Percentiles rank a stretch among this genome's conserved stretches.
Evolutionary conservation across 30 jellyfish, hydroid and myxozoan genomes (phyloP).

Genomic region (Aurelia sp.): DNA sequence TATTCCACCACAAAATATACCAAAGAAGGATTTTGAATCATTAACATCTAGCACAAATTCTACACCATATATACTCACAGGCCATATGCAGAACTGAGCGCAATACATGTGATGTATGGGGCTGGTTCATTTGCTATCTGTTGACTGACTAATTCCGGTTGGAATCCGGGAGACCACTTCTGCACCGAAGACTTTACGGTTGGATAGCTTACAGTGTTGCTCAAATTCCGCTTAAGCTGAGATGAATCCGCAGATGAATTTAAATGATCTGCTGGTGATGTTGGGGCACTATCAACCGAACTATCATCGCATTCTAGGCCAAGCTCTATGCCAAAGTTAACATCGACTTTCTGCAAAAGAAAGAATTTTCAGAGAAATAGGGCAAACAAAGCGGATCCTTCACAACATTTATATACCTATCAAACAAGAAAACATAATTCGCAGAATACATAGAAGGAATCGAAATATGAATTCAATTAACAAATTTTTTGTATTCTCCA

Average conservation of each 20-base stretch:
- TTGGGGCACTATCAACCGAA: constrained; percentile 51
- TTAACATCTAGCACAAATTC: too few species aligned
- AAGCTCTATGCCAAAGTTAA: constrained; percentile 80
- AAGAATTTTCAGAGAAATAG: background rate
- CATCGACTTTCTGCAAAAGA: constrained; percentile 84
- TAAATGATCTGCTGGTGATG: constrained; percentile 25
- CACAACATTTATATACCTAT: too few species aligned
- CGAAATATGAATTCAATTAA: too few species aligned
- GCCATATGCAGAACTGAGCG: constrained; percentile 93
- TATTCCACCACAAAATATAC: too few species aligned
- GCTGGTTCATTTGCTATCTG: constrained; percentile 87
- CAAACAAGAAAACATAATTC: too few species aligned
- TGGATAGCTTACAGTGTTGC: constrained; percentile 46
- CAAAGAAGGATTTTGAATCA: too few species aligned
- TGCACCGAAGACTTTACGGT: constrained; percentile 49
- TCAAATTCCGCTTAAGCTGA: constrained; percentile 4
- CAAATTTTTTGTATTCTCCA: too few species aligned
- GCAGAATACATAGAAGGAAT: too few species aligned
- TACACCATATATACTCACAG: constrained; percentile 72
- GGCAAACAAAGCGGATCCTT: too few species aligned
- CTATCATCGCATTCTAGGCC: constrained; percentile 87
- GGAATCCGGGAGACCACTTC: constrained; percentile 94
- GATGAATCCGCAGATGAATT: constrained; percentile 43
- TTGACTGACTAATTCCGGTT: constrained; percentile 87
- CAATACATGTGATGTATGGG: constrained; percentile 82